A percentile compares a stretch with the other conserved stretches of the same genome.
Evolutionary conservation across 2,113 vertebrate genomes (phyloP).

Genomic region (Piaya cayana): DNA sequence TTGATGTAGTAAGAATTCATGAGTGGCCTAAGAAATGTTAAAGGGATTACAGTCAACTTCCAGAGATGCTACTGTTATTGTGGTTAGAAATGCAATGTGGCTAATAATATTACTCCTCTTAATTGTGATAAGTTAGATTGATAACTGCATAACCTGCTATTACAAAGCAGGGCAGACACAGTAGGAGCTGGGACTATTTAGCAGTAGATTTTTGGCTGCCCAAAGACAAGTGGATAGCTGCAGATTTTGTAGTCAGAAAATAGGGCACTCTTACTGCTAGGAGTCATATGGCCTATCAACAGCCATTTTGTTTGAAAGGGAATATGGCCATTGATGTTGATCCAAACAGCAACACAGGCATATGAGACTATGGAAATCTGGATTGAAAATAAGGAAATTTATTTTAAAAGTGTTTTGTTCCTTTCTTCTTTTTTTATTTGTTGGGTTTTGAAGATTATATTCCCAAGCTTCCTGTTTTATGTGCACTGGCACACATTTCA

Average conservation of each 20-base stretch:
- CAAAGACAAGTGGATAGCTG: background rate
- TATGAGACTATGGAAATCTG: background rate
- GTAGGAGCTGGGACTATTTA: background rate
- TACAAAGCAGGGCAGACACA: conserved; percentile 41
- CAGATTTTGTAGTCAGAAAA: conserved; percentile 39
- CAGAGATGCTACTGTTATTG: background rate
- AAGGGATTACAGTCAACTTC: background rate
- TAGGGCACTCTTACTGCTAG: background rate
- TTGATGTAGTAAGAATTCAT: background rate
- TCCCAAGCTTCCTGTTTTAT: background rate
- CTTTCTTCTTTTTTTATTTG: background rate
- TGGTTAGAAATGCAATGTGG: background rate
- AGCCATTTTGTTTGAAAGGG: background rate
- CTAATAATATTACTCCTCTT: background rate
- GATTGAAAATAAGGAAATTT: background rate
- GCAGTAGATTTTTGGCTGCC: conserved; percentile 17
- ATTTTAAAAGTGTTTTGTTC: background rate
- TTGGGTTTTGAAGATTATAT: background rate
- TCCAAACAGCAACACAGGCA: background rate
- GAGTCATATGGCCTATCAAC: background rate
- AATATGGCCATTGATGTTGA: background rate
- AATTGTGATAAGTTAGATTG: background rate
- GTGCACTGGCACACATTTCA: background rate
- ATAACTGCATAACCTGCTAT: background rate
- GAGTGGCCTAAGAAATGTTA: background rate